Base-by-base conservation (phyloP, 2,888 invertebrate species). In the Andrena fulva region DNA sequence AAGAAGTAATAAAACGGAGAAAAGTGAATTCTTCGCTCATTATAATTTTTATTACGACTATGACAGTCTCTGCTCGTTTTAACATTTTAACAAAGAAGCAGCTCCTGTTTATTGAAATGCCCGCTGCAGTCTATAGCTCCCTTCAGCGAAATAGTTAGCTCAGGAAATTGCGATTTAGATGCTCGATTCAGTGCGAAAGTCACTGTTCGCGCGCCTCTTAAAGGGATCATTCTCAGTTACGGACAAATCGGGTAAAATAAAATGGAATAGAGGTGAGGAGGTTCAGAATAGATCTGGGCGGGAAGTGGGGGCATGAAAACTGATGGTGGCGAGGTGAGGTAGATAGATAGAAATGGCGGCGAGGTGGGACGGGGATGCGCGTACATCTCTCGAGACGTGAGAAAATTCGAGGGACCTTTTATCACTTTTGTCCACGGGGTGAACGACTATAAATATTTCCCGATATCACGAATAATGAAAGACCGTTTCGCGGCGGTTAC, bases 351-450 rank as follows among this genome's bases (percentile, higher is more conserved):
- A 73, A 72, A 70, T 24, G 56, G 63, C 42, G 62, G 56, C 24
- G 50, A 31, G 68, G 52, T 56, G 29, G 54, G 29, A 35, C 27
- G 20, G 35, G 71, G 35, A 12, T 20, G 63, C 35, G 68, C 72
- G 77, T 80, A 80, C 72, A 68, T 76, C 72, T 68, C 68, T 48
- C 20, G 59, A 64, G 60, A 80, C 82, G 80, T 82, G 82, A 82
- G 73, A 74, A 74, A 77, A 83, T 81, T 83, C 81, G 35, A 66
- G 48, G 56, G 73, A 35, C 56, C 60, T 69, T 42, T 77, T 81
- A 77, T 83, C 80, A 60, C 70, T 81, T 74, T 77, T 73, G 73
- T 69, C 63, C 73, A 27, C 62, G 8, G 59, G 27, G 48, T 66
- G 64, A 69, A 83, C 66, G 60, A 8, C 73, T 54, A 73, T 80